Conservation (phyloP, 2,888 invertebrate species). For the Leptopilina syphax region DNA sequence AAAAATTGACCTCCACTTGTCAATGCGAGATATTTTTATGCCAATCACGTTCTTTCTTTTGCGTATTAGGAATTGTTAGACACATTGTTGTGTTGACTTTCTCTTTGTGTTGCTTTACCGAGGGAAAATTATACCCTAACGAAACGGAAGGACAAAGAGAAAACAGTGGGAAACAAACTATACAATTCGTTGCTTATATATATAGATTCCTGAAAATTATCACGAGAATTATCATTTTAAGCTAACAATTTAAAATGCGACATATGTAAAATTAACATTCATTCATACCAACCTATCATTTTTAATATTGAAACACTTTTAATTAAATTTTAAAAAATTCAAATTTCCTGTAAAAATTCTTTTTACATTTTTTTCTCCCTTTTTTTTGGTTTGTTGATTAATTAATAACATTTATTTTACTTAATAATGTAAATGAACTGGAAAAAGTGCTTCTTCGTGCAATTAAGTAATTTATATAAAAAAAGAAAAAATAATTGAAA, state of each 20-base stretch:
- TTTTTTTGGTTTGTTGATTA: not conserved
- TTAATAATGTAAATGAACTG: too few relatives aligned
- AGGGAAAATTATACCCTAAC: slow-evolving; percentile 48
- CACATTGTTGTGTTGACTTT: slow-evolving; percentile 50
- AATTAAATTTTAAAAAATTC: not conserved
- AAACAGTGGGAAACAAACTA: slow-evolving; percentile 37
- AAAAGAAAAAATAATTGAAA: too few relatives aligned
- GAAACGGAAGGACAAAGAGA: slow-evolving; percentile 40
- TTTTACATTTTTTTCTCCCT: not conserved
- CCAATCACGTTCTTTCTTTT: slow-evolving; percentile 52
- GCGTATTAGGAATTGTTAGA: slow-evolving; percentile 53
- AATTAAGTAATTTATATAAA: too few relatives aligned
- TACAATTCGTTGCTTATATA: not conserved
- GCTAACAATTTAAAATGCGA: not conserved
- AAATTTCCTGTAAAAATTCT: not conserved
- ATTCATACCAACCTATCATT: not conserved
- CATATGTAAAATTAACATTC: not conserved
- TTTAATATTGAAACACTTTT: not conserved
- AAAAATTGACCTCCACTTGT: slow-evolving; percentile 49
- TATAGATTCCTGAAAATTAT: slow-evolving; percentile 15
- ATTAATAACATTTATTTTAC: not conserved
- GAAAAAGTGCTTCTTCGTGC: too few relatives aligned
- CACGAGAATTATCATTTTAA: not conserved
- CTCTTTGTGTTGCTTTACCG: slow-evolving; percentile 51
- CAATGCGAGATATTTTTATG: slow-evolving; percentile 39